Evolutionary conservation across 30 jellyfish, hydroid and myxozoan genomes (phyloP).

Genomic region (Hydra vulgaris): DNA sequence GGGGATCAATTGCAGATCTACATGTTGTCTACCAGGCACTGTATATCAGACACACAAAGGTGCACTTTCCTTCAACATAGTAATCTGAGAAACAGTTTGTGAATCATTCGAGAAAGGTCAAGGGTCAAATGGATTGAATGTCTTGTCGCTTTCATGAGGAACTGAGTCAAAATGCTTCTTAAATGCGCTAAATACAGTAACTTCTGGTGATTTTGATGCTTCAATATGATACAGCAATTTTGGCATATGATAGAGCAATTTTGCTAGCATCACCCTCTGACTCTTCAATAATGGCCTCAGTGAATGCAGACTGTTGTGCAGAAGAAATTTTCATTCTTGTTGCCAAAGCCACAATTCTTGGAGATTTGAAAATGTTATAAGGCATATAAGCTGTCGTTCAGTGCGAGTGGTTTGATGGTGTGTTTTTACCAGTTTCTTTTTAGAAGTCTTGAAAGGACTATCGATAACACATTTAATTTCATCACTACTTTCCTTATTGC

Average conservation of each 20-base stretch:
- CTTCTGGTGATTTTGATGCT: too few relatives aligned
- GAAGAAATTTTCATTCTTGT: background rate
- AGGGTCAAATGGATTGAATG: too few relatives aligned
- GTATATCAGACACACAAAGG: too few relatives aligned
- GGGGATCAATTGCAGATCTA: too few relatives aligned
- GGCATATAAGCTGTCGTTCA: background rate
- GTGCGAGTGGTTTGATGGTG: background rate
- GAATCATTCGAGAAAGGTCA: too few relatives aligned
- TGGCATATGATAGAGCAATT: background rate
- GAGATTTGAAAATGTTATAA: background rate
- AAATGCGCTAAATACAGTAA: too few relatives aligned
- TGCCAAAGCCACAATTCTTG: background rate
- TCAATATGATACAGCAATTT: too few relatives aligned
- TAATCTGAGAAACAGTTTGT: too few relatives aligned
- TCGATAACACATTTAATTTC: background rate
- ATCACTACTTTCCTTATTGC: background rate
- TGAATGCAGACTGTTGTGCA: background rate
- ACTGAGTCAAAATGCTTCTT: too few relatives aligned
- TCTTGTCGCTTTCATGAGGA: too few relatives aligned
- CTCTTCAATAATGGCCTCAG: background rate
- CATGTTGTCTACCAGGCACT: too few relatives aligned
- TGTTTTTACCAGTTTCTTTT: background rate
- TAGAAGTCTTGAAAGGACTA: background rate
- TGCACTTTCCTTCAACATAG: too few relatives aligned
- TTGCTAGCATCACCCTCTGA: background rate